phyloP scores from a whole-genome alignment of 2,797 vertebrate genomes.

The Thalassophryne amazonica region DNA sequence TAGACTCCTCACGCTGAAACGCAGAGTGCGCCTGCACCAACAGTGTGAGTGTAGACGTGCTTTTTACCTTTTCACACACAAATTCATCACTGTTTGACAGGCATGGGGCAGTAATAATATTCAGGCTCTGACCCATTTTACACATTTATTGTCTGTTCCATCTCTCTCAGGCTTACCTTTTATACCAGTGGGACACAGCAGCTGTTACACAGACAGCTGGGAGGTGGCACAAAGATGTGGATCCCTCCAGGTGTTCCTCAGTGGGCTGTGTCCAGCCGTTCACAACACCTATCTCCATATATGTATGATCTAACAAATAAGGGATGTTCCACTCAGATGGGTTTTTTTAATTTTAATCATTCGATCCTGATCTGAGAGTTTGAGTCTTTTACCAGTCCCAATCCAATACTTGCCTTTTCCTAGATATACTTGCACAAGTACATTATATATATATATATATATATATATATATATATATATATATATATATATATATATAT shows the following conservation, averaged over 20 bases:
- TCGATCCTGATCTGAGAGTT: too few relatives aligned
- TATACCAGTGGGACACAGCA: slow-evolving; percentile 45
- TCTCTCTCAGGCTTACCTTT: slow-evolving; percentile 60
- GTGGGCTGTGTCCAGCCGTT: background rate
- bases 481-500: too few relatives aligned
- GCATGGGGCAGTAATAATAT: slow-evolving; percentile 63
- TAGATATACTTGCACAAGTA: too few relatives aligned
- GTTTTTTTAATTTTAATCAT: too few relatives aligned
- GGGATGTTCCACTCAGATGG: background rate
- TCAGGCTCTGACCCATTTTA: slow-evolving; percentile 77
- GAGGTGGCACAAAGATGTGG: slow-evolving; percentile 43
- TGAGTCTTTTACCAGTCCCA: too few relatives aligned
- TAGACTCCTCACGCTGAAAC: background rate
- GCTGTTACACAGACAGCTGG: slow-evolving; percentile 50
- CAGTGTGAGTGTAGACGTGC: slow-evolving; percentile 12
- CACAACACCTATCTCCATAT: too few relatives aligned
- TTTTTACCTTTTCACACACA: slow-evolving; percentile 10
- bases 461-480: too few relatives aligned
- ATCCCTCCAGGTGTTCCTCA: slow-evolving; percentile 13
- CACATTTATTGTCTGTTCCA: slow-evolving; percentile 61
- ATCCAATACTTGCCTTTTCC: too few relatives aligned
- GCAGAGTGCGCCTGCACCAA: background rate
- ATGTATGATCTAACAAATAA: background rate
- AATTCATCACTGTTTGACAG: slow-evolving; percentile 22
- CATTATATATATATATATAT: too few relatives aligned